Conservation (phyloP, 2,797 vertebrate genomes). For the Champsocephalus esox region DNA sequence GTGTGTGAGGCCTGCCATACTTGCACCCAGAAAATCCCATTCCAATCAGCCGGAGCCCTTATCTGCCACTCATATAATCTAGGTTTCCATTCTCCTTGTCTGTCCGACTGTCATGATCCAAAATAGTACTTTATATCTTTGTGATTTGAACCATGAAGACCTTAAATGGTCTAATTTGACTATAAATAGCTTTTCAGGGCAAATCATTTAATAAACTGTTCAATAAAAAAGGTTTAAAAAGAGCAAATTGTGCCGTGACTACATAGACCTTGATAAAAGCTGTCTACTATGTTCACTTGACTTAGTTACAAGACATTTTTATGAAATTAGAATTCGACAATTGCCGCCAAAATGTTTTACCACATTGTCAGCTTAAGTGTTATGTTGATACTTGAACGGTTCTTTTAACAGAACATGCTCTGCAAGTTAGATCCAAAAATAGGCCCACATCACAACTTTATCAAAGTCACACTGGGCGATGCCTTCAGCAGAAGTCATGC, state of each 20-base stretch:
- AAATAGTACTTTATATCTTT: slow-evolving; percentile 10
- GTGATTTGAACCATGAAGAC: slow-evolving; percentile 3
- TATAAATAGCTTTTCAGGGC: background rate
- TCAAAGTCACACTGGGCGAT: background rate
- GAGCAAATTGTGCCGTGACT: background rate
- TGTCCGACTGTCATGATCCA: background rate
- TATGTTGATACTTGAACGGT: background rate
- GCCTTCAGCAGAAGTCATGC: slow-evolving; percentile 2
- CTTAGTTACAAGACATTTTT: background rate
- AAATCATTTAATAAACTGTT: background rate
- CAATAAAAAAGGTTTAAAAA: background rate
- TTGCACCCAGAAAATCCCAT: slow-evolving; percentile 25
- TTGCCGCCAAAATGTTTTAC: background rate
- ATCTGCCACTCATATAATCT: slow-evolving; percentile 29
- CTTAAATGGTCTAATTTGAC: background rate
- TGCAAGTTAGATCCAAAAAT: background rate
- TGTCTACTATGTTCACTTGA: background rate
- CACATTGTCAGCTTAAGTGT: background rate
- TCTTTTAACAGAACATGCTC: background rate
- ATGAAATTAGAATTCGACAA: background rate
- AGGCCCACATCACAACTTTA: background rate
- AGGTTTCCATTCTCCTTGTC: slow-evolving; percentile 27
- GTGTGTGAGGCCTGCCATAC: slow-evolving; percentile 4
- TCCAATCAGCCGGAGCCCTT: slow-evolving; percentile 19
- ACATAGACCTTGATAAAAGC: background rate